Conservation (phyloP, 1,140 invertebrate genomes). For the Leguminivora glycinivorella region DNA sequence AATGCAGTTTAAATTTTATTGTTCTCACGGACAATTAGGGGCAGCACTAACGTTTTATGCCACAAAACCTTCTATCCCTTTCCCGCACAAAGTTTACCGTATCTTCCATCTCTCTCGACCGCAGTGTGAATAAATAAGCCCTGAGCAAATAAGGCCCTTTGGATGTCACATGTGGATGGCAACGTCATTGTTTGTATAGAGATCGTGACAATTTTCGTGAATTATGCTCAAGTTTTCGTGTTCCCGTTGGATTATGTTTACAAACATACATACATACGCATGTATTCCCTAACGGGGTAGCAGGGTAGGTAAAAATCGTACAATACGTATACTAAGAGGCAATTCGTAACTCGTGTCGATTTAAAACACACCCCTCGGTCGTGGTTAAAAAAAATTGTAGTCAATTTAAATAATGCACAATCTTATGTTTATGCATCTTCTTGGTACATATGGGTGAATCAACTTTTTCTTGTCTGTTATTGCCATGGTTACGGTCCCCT, state of each 20-base stretch:
- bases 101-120: slow-evolving; percentile 14
- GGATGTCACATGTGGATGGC: slow-evolving; percentile 29
- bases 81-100: background rate
- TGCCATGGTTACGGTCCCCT: too few relatives aligned
- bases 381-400: too few relatives aligned
- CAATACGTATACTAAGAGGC: too few relatives aligned
- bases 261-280: too few relatives aligned
- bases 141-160: slow-evolving; percentile 18
- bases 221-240: slow-evolving; percentile 10
- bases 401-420: too few relatives aligned
- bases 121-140: slow-evolving; percentile 17
- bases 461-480: too few relatives aligned
- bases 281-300: too few relatives aligned
- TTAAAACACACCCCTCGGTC: too few relatives aligned
- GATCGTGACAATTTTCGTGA: slow-evolving; percentile 31
- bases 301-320: too few relatives aligned
- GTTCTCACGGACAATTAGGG: slow-evolving; percentile 16
- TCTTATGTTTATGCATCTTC: too few relatives aligned
- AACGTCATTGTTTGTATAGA: slow-evolving; percentile 49
- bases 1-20: background rate
- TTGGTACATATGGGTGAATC: too few relatives aligned
- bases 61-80: slow-evolving; percentile 11
- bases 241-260: background rate
- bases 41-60: background rate
- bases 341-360: too few relatives aligned